Evolutionary conservation across 2,888 invertebrate species (phyloP), one percentile per base, ranked within the genome.

Genomic region (Andricus curvator): DNA sequence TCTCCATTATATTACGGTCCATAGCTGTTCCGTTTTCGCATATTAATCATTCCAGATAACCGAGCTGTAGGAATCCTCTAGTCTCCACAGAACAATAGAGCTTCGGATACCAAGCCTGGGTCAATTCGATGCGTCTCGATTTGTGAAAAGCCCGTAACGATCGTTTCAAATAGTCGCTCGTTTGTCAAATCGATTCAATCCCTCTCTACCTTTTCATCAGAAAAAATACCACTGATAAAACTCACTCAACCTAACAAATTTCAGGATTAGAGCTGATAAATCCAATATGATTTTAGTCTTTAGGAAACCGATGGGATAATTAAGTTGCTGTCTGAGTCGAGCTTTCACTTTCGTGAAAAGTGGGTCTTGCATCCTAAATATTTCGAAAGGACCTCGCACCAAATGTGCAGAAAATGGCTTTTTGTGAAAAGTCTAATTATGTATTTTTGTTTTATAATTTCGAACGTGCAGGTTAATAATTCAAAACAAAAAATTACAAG

Each of bases 41-140:
- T 74, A 74, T 74, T 74, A 74, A 74, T 74, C 74, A 74, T 74
- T 74, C 56, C 33, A 56, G 74, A 74, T 74, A 74, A 74, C 74
- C 56, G 33, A 74, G 37, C 51, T 37, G 33, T 74, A 56, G 74
- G 56, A 74, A 60, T 74, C 74, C 56, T 74, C 51, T n/a, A 60
- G 74, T 74, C 15, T 74, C 56, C 29, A 20, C 33, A 56, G 74
- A 74, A 74, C 74, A 74, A 74, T 74, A 56, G 74, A 56, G 56
- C 74, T 37, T 37, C 74, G 51, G 74, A 74, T 74, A 74, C 74
- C 56, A 48, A 37, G 29, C 33, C 56, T 8, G 74, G 74, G 74
- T 56, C 74, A 74, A 60, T 74, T 74, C 74, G 74, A 74, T 74
- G 74, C 37, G 74, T 74, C 74, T 74, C 74, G 74, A 74, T 74